These are phyloP conservation scores for Condylura cristata DNA, from an alignment of 2,113 vertebrate species.

Conservation along the genomic window DNA sequence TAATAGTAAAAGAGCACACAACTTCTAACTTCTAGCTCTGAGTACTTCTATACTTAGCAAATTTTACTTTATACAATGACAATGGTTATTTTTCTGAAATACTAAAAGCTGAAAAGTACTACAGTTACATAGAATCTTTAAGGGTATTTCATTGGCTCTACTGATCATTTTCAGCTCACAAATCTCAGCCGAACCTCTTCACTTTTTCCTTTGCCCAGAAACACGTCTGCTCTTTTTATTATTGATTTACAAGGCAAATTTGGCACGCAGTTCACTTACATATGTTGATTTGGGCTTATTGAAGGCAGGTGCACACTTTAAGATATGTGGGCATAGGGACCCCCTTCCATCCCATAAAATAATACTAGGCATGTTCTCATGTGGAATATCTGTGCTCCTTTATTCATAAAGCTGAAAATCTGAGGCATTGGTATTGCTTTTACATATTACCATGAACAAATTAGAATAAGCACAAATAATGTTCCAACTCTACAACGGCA, in stretches of 20 bases:
- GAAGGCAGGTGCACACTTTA: constrained; percentile 87
- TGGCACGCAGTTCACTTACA: constrained; percentile 78
- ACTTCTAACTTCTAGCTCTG: neutral
- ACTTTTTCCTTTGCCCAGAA: constrained; percentile 58
- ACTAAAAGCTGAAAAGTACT: neutral
- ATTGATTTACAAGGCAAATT: constrained; percentile 84
- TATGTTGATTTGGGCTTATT: constrained; percentile 82
- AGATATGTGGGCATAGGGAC: constrained; percentile 83
- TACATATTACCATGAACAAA: constrained; percentile 62
- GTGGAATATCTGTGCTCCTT: constrained; percentile 77
- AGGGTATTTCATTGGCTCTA: constrained; percentile 58
- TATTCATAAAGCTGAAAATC: constrained; percentile 79
- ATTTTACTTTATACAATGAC: neutral
- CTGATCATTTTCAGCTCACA: constrained; percentile 70
- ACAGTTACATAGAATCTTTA: neutral
- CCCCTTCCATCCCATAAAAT: constrained; percentile 85
- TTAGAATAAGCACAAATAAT: constrained; percentile 58
- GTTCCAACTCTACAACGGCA: constrained; percentile 49
- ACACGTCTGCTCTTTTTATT: constrained; percentile 80
- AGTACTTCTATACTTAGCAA: neutral
- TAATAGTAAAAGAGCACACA: neutral
- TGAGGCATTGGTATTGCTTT: constrained; percentile 72
- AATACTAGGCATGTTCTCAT: constrained; percentile 79
- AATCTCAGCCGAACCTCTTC: constrained; percentile 68
- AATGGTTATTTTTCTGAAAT: neutral